Percentiles rank a stretch among this genome's conserved stretches.
These are phyloP conservation scores for Nemoura dubitans DNA, from an alignment of 2,888 invertebrate species.

Conservation along the genomic window DNA sequence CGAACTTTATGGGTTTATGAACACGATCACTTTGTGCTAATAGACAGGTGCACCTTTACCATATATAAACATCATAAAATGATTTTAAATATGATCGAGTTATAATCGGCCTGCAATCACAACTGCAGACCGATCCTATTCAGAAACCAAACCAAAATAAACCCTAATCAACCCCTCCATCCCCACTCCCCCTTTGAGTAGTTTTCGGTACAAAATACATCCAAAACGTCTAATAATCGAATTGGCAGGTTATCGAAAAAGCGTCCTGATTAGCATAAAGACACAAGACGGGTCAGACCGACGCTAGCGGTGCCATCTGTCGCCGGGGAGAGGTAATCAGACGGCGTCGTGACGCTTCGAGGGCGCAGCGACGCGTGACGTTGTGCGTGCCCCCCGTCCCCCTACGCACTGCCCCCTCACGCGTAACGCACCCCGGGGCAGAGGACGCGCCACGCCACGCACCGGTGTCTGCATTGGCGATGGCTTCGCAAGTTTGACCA, in stretches of 20 bases:
- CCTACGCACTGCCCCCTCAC: background rate
- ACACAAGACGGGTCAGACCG: background rate
- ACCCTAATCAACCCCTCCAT: background rate
- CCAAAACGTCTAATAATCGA: background rate
- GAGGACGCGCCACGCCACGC: background rate
- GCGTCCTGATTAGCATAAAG: background rate
- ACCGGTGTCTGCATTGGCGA: background rate
- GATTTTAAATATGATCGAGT: background rate
- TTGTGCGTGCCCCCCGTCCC: background rate
- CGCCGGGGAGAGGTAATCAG: background rate
- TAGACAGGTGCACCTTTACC: background rate
- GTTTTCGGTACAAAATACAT: background rate
- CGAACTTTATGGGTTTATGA: background rate
- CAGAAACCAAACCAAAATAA: background rate
- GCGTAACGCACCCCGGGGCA: background rate
- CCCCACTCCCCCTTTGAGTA: background rate
- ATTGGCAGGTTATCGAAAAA: slow-evolving; percentile 9
- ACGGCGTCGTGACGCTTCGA: slow-evolving; percentile 12
- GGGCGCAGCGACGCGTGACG: slow-evolving; percentile 18
- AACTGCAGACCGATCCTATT: background rate
- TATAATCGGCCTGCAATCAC: background rate
- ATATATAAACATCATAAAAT: background rate
- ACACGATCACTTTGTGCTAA: background rate
- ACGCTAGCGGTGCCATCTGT: background rate
- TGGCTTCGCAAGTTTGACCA: background rate